Evolutionary conservation across 2,113 vertebrate species (phyloP).

Genomic region (Oxyura jamaicensis): DNA sequence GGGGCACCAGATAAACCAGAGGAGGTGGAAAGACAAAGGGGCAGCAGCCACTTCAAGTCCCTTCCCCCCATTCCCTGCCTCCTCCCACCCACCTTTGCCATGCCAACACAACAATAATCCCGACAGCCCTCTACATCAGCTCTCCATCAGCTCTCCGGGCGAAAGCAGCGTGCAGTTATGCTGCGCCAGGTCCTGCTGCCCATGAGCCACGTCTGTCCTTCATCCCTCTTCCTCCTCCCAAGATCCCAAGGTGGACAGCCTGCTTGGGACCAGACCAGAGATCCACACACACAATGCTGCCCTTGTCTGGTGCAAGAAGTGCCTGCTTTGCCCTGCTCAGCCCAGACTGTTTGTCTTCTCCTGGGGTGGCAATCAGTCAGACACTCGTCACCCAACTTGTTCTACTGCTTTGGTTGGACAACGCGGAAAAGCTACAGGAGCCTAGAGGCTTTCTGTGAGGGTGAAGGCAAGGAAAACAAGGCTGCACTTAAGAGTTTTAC

Average conservation of each 20-base stretch:
- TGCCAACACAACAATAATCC: neutral
- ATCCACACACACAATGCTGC: neutral
- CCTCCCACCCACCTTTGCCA: slow-evolving; percentile 27
- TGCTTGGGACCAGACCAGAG: neutral
- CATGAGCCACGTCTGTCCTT: fast-evolving
- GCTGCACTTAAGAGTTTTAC: neutral
- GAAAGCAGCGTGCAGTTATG: neutral
- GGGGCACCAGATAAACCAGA: slow-evolving; percentile 3
- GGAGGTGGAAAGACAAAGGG: slow-evolving; percentile 6
- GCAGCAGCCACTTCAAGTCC: slow-evolving; percentile 3
- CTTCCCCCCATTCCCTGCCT: neutral
- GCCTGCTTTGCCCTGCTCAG: neutral
- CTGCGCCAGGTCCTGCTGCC: neutral
- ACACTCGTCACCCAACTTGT: slow-evolving; percentile 10
- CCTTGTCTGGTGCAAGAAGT: neutral
- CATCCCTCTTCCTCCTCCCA: neutral
- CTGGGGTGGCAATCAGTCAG: neutral
- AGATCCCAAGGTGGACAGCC: neutral
- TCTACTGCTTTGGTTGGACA: slow-evolving; percentile 16
- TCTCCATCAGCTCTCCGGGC: neutral
- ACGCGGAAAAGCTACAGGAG: neutral
- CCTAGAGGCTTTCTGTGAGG: neutral
- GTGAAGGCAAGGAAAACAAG: neutral
- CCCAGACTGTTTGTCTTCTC: neutral
- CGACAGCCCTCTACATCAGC: neutral